These are phyloP conservation scores for Saccostrea echinata DNA, from an alignment of 1,140 invertebrate genomes.

Conservation along the genomic window DNA sequence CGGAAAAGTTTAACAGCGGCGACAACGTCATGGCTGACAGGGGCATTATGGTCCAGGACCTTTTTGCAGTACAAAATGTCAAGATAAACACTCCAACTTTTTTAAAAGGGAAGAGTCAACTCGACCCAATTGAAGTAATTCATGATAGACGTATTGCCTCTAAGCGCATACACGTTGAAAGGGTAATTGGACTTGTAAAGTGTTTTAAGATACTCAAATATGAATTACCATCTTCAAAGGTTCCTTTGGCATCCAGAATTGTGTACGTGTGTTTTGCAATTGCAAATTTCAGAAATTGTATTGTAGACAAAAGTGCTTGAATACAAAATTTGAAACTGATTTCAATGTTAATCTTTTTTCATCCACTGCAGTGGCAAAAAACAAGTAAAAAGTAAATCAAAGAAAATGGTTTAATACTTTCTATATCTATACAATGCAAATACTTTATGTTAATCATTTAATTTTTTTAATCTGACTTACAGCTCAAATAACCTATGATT, in stretches of 20 bases:
- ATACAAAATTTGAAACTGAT: no score
- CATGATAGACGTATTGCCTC: conserved; percentile 41
- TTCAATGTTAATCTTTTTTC: no score
- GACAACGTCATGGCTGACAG: conserved; percentile 59
- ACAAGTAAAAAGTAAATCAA: no score
- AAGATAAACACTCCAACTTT: conserved; percentile 60
- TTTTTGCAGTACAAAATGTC: conserved; percentile 57
- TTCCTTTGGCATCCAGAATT: no score
- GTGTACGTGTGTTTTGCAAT: conserved; percentile 56
- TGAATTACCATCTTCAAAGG: conserved; percentile 35
- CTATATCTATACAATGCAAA: no score
- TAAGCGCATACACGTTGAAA: conserved; percentile 62
- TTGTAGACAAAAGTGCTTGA: conserved; percentile 50
- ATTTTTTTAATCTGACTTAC: no score
- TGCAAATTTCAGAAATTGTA: conserved; percentile 57
- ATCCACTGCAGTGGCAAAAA: no score
- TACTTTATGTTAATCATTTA: no score
- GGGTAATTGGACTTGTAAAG: conserved; percentile 58
- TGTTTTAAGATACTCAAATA: conserved; percentile 58
- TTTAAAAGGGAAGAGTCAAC: conserved; percentile 51
- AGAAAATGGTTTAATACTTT: no score
- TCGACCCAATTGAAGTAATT: conserved; percentile 51
- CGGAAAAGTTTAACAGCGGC: not conserved
- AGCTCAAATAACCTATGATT: no score
- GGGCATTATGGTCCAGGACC: conserved; percentile 62